Percentiles rank a stretch among this genome's conserved stretches.
Evolutionary conservation across 2,113 vertebrate genomes (phyloP).

Genomic region (Coptodon bakossiorum): DNA sequence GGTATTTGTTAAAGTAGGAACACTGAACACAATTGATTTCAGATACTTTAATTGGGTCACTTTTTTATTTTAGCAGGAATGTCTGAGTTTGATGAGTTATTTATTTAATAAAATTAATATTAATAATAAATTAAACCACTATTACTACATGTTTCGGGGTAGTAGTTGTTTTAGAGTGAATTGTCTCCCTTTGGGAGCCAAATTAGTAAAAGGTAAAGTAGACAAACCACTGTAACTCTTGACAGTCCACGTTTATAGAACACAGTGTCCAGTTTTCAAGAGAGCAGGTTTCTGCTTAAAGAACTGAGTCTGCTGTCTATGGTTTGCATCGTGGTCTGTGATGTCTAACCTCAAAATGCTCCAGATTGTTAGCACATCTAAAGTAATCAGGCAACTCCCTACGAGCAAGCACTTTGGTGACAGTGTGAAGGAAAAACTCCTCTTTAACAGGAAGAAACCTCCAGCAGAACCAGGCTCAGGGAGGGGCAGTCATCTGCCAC

Average conservation of each 20-base stretch:
- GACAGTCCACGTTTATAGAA: background rate
- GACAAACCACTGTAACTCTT: background rate
- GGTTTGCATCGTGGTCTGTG: background rate
- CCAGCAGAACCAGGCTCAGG: background rate
- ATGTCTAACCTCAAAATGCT: background rate
- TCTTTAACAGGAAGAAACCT: background rate
- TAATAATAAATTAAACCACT: background rate
- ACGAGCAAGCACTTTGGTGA: background rate
- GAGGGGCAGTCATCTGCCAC: background rate
- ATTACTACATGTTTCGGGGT: fast-evolving
- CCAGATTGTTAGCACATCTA: background rate
- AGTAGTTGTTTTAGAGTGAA: background rate
- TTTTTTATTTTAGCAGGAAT: background rate
- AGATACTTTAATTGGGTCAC: background rate
- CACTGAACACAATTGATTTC: background rate
- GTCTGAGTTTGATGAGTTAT: background rate
- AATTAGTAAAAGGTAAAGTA: background rate
- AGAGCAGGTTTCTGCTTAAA: background rate
- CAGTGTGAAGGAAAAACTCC: background rate
- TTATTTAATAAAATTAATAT: background rate
- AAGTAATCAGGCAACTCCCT: background rate
- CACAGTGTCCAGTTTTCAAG: background rate
- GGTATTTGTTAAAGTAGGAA: background rate
- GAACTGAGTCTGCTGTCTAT: background rate
- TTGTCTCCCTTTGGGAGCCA: background rate